Evolutionary conservation across 2,888 invertebrate species (phyloP), one percentile per base, ranked within the genome.

Genomic region (Scotopteryx bipunctaria): DNA sequence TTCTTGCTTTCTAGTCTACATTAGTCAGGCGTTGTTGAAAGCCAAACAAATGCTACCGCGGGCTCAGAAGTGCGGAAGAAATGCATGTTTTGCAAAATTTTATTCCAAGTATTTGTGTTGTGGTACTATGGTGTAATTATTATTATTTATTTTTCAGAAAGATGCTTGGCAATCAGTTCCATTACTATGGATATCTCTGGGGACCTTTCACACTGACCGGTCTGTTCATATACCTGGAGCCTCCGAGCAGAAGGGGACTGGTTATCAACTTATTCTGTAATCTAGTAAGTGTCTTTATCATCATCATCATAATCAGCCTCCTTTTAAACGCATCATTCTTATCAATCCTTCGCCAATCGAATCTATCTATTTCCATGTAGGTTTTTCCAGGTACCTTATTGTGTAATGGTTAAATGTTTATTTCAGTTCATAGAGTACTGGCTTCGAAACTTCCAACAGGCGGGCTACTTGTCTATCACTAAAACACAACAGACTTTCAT

Each of bases 401-500:
- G 1, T 27, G 5, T 8, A 13, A 41, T 6, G 9, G 21, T 17
- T 11, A 11, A 27, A 11, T 16, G 4, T 36, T 37, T 16, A 56
- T 76, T 77, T 31, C 64, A 91, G 91, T 56, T 83, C 5, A 77
- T 91, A 14, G 91, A 91, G 57, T 91, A 83, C 58, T 87, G 86
- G 76, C 57, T 88, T 9, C 72, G 73, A n/a, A 67, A 65, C 9
- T 56, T 81, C 5, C 68, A 86, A 50, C 75, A 72, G 59, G 76
- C 78, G 33, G 86, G 85, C 5, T 74, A 77, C 47, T 52, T 91
- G 29, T 67, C 75, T 3, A 64, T 90, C n/a, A 86, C 85, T 1
- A 85, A 69, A 42, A 56, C 81, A 2, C 82, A 77, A 31, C 84
- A 86, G 57, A 86, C 87, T 0, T 36, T 90, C 1, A 61, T 85